Base-by-base conservation (phyloP, 1,140 invertebrate species). In the Drosophila baimaii region DNA sequence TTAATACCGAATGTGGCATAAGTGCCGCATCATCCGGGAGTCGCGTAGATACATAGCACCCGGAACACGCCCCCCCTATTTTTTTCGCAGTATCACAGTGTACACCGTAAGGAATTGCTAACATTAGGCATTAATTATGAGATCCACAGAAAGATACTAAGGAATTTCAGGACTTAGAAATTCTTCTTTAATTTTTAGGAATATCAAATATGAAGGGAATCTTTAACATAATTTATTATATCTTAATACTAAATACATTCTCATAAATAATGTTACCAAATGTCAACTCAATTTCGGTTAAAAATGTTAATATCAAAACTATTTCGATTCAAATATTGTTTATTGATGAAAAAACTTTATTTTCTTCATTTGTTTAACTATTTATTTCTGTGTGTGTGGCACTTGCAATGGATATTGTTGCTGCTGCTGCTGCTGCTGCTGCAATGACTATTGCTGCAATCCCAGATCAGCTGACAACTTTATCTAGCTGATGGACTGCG, bases 401-500 rank as follows among this genome's bases (percentile, higher is more conserved):
- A 47, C 49, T 33, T 52, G 49, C 13, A 33, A 51, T 51, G 47
- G 47, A 13, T 31, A 19, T 31, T 51, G 25, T n/a, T 17, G n/a
- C 3, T 49, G 27, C 2, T 29, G n/a, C 10, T 27, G 13, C 15
- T 37, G n/a, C 29, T 15, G 39, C 37, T 33, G 39, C 8, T 59
- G 52, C 61, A 13, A 19, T 54, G 57, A 33, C 56, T 17, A 59
- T 64, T 64, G 43, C 52, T 58, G 31, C 31, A 71, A 46, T 68
- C 74, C 64, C 62, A 66, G 70, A 86, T 86, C 82, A 86, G 82
- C 82, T 86, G 84, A 86, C 82, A 86, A 88, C 83, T 86, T 86
- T 83, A 86, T 86, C 83, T 86, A 88, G 83, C 64, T 59, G 59
- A 71, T 71, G 69, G 65, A 49, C 56, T 46, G 64, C 58, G 25